These are phyloP conservation scores for Girardinus metallicus DNA, from an alignment of 2,797 vertebrate species.

Conservation along the genomic window DNA sequence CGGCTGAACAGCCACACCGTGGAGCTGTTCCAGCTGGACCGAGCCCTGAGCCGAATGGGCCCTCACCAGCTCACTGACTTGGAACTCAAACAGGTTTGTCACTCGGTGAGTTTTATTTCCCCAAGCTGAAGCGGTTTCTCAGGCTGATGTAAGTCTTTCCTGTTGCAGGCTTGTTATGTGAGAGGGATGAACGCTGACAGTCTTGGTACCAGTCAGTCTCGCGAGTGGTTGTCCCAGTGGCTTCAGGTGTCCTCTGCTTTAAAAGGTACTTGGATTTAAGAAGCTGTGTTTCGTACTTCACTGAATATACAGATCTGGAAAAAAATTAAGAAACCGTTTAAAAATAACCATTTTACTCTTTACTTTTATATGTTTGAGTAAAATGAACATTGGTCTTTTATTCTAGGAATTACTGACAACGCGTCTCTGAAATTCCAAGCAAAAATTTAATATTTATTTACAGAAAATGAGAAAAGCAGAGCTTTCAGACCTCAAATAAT, in stretches of 20 bases:
- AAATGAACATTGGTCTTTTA: too few species aligned
- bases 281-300: not conserved
- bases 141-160: not conserved
- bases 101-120: not conserved
- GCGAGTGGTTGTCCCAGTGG: constrained; percentile 90
- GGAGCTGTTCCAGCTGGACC: constrained; percentile 89
- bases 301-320: not conserved
- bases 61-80: constrained; percentile 81
- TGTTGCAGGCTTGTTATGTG: constrained; percentile 89
- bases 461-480: too few species aligned
- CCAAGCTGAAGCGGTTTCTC: not conserved
- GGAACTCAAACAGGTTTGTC: constrained; percentile 86
- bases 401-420: too few species aligned
- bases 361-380: too few species aligned
- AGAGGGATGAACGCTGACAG: constrained; percentile 85
- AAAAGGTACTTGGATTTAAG: constrained; percentile 81
- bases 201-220: constrained; percentile 77
- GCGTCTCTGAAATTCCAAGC: too few species aligned
- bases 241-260: constrained; percentile 85
- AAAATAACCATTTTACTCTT: too few species aligned
- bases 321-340: too few species aligned
- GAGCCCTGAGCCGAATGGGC: constrained; percentile 84
- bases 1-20: constrained; percentile 84
- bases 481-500: too few species aligned
- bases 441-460: too few species aligned